Base-by-base conservation (phyloP, 1,140 invertebrate genomes). In the Leptoteleia sp. region DNA sequence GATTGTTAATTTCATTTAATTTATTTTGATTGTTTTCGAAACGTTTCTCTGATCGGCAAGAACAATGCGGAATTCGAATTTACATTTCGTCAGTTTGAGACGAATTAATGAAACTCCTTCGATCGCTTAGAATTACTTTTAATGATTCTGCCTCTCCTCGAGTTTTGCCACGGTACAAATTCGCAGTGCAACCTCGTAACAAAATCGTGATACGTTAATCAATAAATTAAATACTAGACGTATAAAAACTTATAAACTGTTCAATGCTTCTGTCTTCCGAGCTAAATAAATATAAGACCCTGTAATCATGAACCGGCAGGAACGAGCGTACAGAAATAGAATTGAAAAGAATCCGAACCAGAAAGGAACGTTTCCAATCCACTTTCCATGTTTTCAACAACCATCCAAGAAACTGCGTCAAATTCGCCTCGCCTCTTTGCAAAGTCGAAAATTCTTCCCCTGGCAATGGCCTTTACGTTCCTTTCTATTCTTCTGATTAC, bases 241-340 rank as follows among this genome's bases (percentile, higher is more conserved):
- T 52, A 35, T 19, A 38, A 29, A 50, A 55, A 43, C 1, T 4
- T 35, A 33, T 50, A 35, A 50, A 48, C 25, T 11, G 1, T 17
- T n/a, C 8, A 2, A 37, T 11, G 27, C 1, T 47, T 38, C 35
- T 16, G 37, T 55, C 19, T 27, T 55, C 25, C 33, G 17, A 31
- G 25, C 25, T 50, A 40, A 64, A 40, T 64, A 64, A 40, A 61
- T 37, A 55, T 1, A 29, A 43, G 29, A 59, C 35, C 40, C 55
- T 59, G 42, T 45, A 13, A 22, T 22, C 4, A 29, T 13, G 9
- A 45, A 22, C 11, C 3, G 8, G 9, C 35, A 40, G 37, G 22
- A 55, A 55, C 35, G 13, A 40, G 11, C 7, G 45, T 9, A 54
- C 5, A 3, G 50, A 47, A 29, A 47, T 15, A 7, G 33, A 52